phyloP scores from a whole-genome alignment of 2,888 invertebrate genomes.

The Venustoraphidia nigricollis region DNA sequence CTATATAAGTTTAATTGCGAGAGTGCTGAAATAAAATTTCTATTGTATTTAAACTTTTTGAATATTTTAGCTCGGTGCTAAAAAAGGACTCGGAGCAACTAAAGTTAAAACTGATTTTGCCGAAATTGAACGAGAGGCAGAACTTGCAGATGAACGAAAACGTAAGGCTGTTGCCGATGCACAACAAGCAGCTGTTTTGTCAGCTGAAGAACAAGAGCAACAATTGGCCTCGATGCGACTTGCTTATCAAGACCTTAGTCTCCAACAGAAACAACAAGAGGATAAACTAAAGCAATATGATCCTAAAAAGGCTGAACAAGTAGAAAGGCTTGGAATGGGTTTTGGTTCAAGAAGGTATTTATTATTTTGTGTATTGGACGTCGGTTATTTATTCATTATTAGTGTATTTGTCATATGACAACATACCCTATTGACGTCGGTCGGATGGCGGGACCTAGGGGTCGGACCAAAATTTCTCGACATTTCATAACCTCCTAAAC shows the following conservation, averaged over 20 bases:
- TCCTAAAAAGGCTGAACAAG: conserved; percentile 71
- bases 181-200: conserved; percentile 25
- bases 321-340: conserved; percentile 91
- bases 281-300: conserved; percentile 56
- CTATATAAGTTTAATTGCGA: conserved; percentile 4
- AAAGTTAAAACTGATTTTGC: conserved; percentile 90
- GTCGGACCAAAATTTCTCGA: too few species aligned
- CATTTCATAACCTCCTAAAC: too few species aligned
- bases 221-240: conserved; percentile 48
- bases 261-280: conserved; percentile 54
- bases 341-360: conserved; percentile 38
- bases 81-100: conserved; percentile 86
- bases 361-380: conserved; percentile 10
- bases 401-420: too few species aligned
- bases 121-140: conserved; percentile 83
- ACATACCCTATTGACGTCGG: too few species aligned
- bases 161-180: conserved; percentile 26
- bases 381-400: too few species aligned
- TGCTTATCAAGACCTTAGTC: conserved; percentile 63
- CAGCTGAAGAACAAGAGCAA: conserved; percentile 52
- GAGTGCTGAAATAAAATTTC: background rate
- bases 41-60: background rate
- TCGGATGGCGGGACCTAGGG: too few species aligned
- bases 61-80: conserved; percentile 56
- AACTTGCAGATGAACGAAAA: conserved; percentile 59